These are phyloP conservation scores for Thereva nobilitata DNA, from an alignment of 2,888 invertebrate species.

Conservation along the genomic window DNA sequence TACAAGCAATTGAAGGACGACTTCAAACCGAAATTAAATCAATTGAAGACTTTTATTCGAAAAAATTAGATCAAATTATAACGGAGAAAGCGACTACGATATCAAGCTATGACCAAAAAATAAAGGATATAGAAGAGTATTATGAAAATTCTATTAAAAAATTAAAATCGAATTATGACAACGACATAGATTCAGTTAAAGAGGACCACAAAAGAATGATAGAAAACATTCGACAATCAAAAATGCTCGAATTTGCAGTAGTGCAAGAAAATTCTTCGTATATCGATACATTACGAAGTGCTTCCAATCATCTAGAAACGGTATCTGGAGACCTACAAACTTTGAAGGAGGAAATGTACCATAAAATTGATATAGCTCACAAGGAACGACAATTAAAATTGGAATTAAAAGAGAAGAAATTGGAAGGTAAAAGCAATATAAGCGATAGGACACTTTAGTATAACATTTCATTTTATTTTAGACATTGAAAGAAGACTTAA, in stretches of 20 bases:
- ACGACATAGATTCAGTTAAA: constrained; percentile 49
- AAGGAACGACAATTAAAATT: constrained; percentile 51
- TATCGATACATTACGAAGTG: constrained; percentile 52
- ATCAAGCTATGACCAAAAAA: constrained; percentile 47
- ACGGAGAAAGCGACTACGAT: constrained; percentile 48
- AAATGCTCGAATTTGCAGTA: constrained; percentile 53
- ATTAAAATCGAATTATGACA: constrained; percentile 51
- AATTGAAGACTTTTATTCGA: constrained; percentile 48
- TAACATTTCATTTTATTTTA: constrained; percentile 17
- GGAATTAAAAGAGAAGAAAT: constrained; percentile 49
- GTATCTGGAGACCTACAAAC: constrained; percentile 50
- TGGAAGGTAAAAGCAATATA: constrained; percentile 45
- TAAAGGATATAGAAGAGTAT: constrained; percentile 48
- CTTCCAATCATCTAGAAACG: constrained; percentile 52
- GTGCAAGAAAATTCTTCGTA: constrained; percentile 56
- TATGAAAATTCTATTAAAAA: constrained; percentile 52
- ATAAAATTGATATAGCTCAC: constrained; percentile 48
- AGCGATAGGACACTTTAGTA: neutral
- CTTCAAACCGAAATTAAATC: constrained; percentile 51
- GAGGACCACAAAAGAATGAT: constrained; percentile 50
- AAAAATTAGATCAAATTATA: constrained; percentile 48
- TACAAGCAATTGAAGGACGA: constrained; percentile 51
- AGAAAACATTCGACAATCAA: constrained; percentile 55
- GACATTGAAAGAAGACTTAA: constrained; percentile 52
- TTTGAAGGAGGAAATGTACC: constrained; percentile 51